phyloP scores from a whole-genome alignment of 2,113 vertebrate species.

The Limanda limanda region DNA sequence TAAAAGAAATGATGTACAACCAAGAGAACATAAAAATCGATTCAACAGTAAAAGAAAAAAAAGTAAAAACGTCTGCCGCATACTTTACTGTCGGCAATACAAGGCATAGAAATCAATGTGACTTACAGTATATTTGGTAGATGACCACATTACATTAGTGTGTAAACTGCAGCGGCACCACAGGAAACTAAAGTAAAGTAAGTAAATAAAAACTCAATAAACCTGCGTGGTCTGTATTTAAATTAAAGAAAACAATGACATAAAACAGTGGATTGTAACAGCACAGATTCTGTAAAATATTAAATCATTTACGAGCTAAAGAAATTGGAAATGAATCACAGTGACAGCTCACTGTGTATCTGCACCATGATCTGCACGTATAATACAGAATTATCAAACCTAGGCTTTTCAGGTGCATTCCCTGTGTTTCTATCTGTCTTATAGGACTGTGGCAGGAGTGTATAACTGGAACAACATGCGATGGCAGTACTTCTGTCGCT shows the following conservation, averaged over 20 bases:
- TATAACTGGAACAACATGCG: not conserved
- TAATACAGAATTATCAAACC: no score
- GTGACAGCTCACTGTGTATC: not conserved
- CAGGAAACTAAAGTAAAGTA: not conserved
- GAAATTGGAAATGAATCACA: not conserved
- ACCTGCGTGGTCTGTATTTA: not conserved
- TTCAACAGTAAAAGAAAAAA: not conserved
- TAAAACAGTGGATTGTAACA: not conserved
- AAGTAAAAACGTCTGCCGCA: not conserved
- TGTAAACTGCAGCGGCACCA: not conserved
- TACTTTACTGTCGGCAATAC: not conserved
- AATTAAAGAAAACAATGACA: no score
- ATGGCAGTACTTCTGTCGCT: conserved; percentile 14
- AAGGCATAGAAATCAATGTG: not conserved
- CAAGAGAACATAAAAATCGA: conserved; percentile 3
- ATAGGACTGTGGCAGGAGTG: not conserved
- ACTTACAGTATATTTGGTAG: not conserved
- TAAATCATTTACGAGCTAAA: not conserved
- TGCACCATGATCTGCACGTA: no score
- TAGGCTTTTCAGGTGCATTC: no score
- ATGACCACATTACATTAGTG: not conserved
- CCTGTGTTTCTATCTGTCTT: no score
- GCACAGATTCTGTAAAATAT: not conserved
- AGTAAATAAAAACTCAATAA: not conserved
- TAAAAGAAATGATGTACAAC: conserved; percentile 3